Conservation (phyloP, 2,797 vertebrate species). For the Mormyrus proboscirostris region DNA sequence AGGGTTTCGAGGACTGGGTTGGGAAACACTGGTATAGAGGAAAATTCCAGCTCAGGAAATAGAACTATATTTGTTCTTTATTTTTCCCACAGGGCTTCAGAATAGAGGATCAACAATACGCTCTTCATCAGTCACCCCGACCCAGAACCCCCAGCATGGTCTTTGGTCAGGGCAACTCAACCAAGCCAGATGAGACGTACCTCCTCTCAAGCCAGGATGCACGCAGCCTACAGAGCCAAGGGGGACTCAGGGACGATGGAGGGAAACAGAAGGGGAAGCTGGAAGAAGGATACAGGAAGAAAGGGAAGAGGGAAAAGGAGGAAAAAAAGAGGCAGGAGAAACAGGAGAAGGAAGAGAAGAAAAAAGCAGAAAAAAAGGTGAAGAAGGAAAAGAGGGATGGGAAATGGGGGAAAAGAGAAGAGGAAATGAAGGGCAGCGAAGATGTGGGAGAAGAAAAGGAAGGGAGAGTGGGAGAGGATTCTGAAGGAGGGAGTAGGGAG, state of each 20-base stretch:
- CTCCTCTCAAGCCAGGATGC: conserved; percentile 58
- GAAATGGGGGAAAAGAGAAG: background rate
- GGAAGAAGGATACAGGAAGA: conserved; percentile 39
- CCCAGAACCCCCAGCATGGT: conserved; percentile 37
- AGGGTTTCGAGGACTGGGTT: background rate
- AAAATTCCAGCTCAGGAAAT: background rate
- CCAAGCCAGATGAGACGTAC: conserved; percentile 49
- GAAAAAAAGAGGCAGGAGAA: background rate
- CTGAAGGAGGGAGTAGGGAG: background rate
- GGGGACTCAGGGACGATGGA: conserved; percentile 32
- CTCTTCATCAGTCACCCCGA: conserved; percentile 37
- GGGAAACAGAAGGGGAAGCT: conserved; percentile 39
- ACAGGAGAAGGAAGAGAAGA: background rate
- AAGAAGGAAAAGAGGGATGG: background rate
- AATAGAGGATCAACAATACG: conserved; percentile 40
- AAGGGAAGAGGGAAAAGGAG: conserved; percentile 38
- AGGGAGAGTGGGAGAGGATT: background rate
- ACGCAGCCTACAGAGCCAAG: conserved; percentile 46
- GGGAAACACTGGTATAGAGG: background rate
- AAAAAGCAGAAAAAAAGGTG: background rate
- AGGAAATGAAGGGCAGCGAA: background rate
- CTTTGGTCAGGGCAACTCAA: conserved; percentile 26
- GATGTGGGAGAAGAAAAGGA: background rate
- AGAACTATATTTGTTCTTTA: background rate
- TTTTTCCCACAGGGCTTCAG: conserved; percentile 34